A percentile compares a stretch with the other conserved stretches of the same genome.
phyloP scores from a whole-genome alignment of 2,113 vertebrate species.

The Pygathrix nemaeus region DNA sequence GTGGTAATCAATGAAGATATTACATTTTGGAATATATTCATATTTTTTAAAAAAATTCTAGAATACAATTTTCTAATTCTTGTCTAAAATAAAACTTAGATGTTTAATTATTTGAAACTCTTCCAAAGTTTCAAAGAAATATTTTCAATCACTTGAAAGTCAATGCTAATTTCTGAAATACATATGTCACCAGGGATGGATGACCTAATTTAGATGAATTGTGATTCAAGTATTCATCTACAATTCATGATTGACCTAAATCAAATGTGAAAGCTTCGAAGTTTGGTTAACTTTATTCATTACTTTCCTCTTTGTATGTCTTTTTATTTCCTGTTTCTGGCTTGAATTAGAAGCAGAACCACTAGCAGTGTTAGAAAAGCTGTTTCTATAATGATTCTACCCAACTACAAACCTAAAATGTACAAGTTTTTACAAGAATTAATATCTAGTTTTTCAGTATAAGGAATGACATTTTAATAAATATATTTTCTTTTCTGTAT shows the following conservation, averaged over 20 bases:
- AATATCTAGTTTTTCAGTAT: neutral
- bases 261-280: conserved; percentile 48
- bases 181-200: conserved; percentile 68
- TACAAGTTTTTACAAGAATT: neutral
- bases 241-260: conserved; percentile 73
- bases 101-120: conserved; percentile 65
- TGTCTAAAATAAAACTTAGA: conserved; percentile 34
- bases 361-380: neutral
- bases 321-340: conserved; percentile 19
- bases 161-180: conserved; percentile 74
- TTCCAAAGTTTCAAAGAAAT: conserved; percentile 59
- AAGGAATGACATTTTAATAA: neutral
- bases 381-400: neutral
- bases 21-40: neutral
- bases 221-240: conserved; percentile 65
- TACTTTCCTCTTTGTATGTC: neutral
- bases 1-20: neutral
- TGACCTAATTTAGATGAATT: conserved; percentile 74
- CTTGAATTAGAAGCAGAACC: neutral
- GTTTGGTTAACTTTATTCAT: conserved; percentile 49
- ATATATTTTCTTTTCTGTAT: neutral
- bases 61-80: neutral
- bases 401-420: neutral
- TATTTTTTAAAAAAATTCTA: neutral
- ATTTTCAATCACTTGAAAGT: conserved; percentile 63